These are phyloP conservation scores for Entelurus aequoreus DNA, from an alignment of 2,113 vertebrate genomes.

Conservation along the genomic window DNA sequence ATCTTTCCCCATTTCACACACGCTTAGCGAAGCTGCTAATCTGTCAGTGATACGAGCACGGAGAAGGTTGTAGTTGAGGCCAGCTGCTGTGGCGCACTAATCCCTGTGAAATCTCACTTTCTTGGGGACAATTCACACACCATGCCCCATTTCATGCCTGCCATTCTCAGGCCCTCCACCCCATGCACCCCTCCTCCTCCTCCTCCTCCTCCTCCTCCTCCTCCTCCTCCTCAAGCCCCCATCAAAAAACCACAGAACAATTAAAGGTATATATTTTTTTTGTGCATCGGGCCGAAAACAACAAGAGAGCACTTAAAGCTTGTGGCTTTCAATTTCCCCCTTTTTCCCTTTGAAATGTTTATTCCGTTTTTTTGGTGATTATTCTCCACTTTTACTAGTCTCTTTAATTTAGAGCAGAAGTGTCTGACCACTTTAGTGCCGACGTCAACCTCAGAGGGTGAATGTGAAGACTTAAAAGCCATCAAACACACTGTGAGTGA, in stretches of 20 bases:
- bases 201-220: too few species aligned
- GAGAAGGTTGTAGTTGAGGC: slow-evolving; percentile 47
- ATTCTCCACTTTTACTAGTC: slow-evolving; percentile 32
- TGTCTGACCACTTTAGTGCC: slow-evolving; percentile 75
- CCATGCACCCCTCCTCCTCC: too few species aligned
- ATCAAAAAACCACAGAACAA: slow-evolving; percentile 35
- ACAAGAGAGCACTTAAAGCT: slow-evolving; percentile 60
- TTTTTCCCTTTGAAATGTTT: slow-evolving; percentile 44
- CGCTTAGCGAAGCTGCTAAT: slow-evolving; percentile 56
- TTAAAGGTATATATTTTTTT: slow-evolving; percentile 8
- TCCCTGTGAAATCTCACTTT: slow-evolving; percentile 75
- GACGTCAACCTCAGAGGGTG: slow-evolving; percentile 74
- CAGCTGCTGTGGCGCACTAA: slow-evolving; percentile 66
- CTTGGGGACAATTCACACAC: slow-evolving; percentile 61
- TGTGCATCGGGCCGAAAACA: slow-evolving; percentile 32
- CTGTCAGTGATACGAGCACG: slow-evolving; percentile 61
- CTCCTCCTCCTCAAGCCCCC: slow-evolving; percentile 14
- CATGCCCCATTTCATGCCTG: slow-evolving; percentile 72
- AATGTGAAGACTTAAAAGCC: slow-evolving; percentile 77
- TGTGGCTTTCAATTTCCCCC: slow-evolving; percentile 35
- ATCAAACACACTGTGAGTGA: slow-evolving; percentile 76
- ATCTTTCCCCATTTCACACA: slow-evolving; percentile 13
- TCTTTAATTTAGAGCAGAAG: slow-evolving; percentile 48
- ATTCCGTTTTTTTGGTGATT: slow-evolving; percentile 32
- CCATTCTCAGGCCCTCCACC: slow-evolving; percentile 53